phyloP scores from a whole-genome alignment of 2,888 invertebrate genomes.

The Lithophane socia region DNA sequence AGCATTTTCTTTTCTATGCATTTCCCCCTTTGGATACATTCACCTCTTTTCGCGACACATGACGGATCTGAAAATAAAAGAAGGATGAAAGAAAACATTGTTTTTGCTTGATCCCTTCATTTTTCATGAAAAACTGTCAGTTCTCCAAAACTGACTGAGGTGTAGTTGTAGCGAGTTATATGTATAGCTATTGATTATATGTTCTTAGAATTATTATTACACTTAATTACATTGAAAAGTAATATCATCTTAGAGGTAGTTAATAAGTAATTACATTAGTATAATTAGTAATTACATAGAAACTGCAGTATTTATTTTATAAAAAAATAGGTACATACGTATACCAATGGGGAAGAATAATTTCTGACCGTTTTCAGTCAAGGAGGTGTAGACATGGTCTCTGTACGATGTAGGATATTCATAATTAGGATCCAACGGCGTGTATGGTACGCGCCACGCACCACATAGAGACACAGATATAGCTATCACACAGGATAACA shows the following conservation, averaged over 20 bases:
- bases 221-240: neutral
- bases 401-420: slow-evolving; percentile 70
- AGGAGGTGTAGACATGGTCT: slow-evolving; percentile 71
- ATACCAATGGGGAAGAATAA: slow-evolving; percentile 73
- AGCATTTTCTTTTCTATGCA: slow-evolving; percentile 75
- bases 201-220: neutral
- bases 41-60: slow-evolving; percentile 74
- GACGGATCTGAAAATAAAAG: slow-evolving; percentile 71
- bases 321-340: slow-evolving; percentile 73
- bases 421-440: slow-evolving; percentile 26
- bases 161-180: neutral
- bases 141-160: neutral
- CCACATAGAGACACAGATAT: neutral
- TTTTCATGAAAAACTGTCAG: neutral
- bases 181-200: too few species aligned
- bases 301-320: neutral
- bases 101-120: neutral
- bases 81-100: neutral
- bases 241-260: neutral
- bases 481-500: slow-evolving; percentile 30
- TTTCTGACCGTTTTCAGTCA: slow-evolving; percentile 72
- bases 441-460: neutral
- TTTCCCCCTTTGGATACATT: slow-evolving; percentile 73
- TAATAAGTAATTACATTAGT: too few species aligned
- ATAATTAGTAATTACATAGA: neutral